Base-by-base conservation (phyloP, 2,888 invertebrate species). In the Hypomecis atomaria region DNA sequence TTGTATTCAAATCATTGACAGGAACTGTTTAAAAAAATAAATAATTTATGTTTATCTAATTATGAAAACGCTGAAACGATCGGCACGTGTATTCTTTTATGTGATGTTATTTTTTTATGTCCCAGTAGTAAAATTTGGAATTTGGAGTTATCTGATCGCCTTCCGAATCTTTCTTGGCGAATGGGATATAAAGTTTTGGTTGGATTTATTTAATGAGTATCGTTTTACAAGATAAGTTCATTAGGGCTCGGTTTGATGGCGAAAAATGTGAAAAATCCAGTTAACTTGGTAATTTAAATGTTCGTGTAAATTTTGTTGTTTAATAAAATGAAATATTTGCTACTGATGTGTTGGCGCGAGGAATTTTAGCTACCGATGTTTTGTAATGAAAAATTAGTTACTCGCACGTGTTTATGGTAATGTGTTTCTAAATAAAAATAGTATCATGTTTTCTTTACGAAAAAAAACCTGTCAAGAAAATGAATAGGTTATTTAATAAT, bases 1-100 rank as follows among this genome's bases (percentile, higher is more conserved):
- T 72, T 68, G 68, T 70, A 72, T 72, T 71, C 71, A 72, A 71
- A 72, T 69, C 36, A 55, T 56, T 62, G 56, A 62, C 45, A 52
- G 62, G 56, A 62, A 65, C 45, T 50, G 49, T 59, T 64, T 64
- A 50, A 43, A 38, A 23, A 38, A 47, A 67, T 67, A 62, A 65
- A 72, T 66, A 59, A 72, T 71, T 66, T 71, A 72, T 72, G 56
- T 64, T 67, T 72, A 70, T 69, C 66, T 70, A 71, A 69, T 71
- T 70, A 70, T 67, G 72, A 67, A 66, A 69, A 61, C 50, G 55
- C 69, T 64, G 64, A 60, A 71, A 67, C 69, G 45, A 49, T 53
- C 66, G 63, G 65, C 62, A 37, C 60, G 57, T 66, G 61, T 70
- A 45, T 68, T 56, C 59, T 70, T 67, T 65, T 55, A 50, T 55